Evolutionary conservation across 2,113 vertebrate species (phyloP).

Genomic region (Otolemur garnettii): DNA sequence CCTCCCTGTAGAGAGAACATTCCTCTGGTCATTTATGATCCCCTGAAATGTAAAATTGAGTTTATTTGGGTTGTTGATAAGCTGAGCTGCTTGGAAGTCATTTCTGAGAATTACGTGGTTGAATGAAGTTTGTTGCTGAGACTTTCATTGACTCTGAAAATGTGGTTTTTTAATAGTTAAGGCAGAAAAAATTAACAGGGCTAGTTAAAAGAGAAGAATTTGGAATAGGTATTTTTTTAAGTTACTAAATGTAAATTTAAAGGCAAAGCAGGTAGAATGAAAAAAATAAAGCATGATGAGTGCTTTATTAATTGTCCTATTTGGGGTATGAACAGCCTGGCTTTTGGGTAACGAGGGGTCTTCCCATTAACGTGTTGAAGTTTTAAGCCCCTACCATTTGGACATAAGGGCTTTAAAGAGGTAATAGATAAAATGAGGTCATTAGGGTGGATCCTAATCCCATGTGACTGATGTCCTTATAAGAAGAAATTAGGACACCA

Average conservation of each 20-base stretch:
- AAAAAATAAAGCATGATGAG: not conserved
- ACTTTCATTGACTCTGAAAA: slow-evolving; percentile 33
- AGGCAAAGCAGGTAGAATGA: not conserved
- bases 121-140: not conserved
- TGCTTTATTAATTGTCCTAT: slow-evolving; percentile 17
- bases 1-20: not conserved
- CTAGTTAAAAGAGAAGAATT: not conserved
- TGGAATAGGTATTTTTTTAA: slow-evolving; percentile 53
- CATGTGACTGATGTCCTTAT: not conserved
- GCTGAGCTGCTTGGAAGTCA: slow-evolving; percentile 15
- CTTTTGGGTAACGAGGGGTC: slow-evolving; percentile 8
- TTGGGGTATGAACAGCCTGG: not conserved
- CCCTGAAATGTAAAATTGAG: slow-evolving; percentile 46
- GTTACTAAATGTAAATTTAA: slow-evolving; percentile 34
- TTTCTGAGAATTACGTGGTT: slow-evolving; percentile 54
- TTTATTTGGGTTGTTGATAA: slow-evolving; percentile 49
- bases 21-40: slow-evolving; percentile 43
- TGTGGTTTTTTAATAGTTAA: slow-evolving; percentile 63
- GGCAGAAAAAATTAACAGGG: slow-evolving; percentile 23
- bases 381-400: not conserved
- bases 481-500: not conserved
- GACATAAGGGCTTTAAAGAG: not conserved
- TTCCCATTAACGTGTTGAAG: not conserved
- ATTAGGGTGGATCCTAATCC: not conserved
- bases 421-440: not conserved